Percentiles rank a stretch among this genome's conserved stretches.
Evolutionary conservation across 2,888 invertebrate genomes (phyloP).

Genomic region (Sarcophaga carnaria): DNA sequence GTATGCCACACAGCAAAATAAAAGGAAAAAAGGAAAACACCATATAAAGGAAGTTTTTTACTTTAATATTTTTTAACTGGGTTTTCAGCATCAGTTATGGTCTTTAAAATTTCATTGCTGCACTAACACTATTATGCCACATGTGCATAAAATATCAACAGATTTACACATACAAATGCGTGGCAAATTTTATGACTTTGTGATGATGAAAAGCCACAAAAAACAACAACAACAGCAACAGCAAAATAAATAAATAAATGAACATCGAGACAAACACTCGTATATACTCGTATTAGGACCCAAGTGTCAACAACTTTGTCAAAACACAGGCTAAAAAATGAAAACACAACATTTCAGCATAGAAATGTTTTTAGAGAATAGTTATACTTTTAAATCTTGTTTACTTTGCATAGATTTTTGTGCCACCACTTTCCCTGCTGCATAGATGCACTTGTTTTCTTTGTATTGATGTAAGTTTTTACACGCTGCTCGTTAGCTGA

Average conservation of each 20-base stretch:
- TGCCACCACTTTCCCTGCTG: not conserved
- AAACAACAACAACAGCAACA: too few species aligned
- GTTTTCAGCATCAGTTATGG: not conserved
- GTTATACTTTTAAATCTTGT: not conserved
- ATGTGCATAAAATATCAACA: not conserved
- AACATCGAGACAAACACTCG: not conserved
- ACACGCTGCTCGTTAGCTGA: not conserved
- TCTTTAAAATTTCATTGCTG: constrained; percentile 11
- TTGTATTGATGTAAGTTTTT: too few species aligned
- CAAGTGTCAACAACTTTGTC: constrained; percentile 44
- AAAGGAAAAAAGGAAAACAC: too few species aligned
- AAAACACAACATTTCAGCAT: constrained; percentile 2
- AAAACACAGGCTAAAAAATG: constrained; percentile 30
- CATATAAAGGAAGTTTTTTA: too few species aligned
- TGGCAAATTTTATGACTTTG: not conserved
- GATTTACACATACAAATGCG: too few species aligned
- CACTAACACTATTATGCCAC: not conserved
- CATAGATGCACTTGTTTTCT: not conserved
- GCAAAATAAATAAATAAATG: not conserved
- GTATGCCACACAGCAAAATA: not conserved
- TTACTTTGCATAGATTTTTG: not conserved
- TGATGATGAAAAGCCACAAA: constrained; percentile 13
- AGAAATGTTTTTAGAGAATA: not conserved
- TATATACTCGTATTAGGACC: not conserved
- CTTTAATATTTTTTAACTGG: not conserved